Base-by-base conservation (phyloP, 2,888 invertebrate genomes). In the Xylophagus ater region DNA sequence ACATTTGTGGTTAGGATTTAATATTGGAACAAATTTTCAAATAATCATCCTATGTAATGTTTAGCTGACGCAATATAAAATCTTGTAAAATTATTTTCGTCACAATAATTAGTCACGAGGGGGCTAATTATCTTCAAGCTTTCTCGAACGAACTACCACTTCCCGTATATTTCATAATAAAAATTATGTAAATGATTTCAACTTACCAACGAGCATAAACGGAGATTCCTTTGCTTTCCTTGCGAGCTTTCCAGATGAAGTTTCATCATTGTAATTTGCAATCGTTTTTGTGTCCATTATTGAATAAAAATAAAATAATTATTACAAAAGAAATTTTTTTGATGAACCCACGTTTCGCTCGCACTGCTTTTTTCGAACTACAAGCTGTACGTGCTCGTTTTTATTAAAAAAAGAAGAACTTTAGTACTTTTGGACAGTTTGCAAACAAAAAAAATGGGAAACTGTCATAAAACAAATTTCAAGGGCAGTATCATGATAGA, bases 141-240 rank as follows among this genome's bases (percentile, higher is more conserved):
- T 28, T 26, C 8, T 17, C 19, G 9, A 25, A 18, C 13, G 26
- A 28, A n/a, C 35, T 19, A 4, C 15, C 3, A 17, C 17, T 34
- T 3, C 4, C 4, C 29, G 29, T 13, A 4, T 14, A 18, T 26
- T 26, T 26, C 19, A 26, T 25, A 35, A 18, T 19, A 26, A 17
- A 6, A 4, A 4, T 25, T 14, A 25, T n/a, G 32, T n/a, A 3
- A 21, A 33, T 17, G 10, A 40, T 15, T 29, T 17, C 40, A 37
- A 59, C 72, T 69, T 66, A 81, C 81, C 81, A 48, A 79, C 64
- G 31, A 80, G 69, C 73, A 82, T 77, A 55, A 81, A 77, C 1
- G 82, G 81, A 2, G 76, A 74, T 53, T 82, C 81, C 56, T 77
- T 77, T 2, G 78, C 73, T 57, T 82, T 82, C 46, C 73, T 71